Evolutionary conservation across 1,140 invertebrate genomes (phyloP), one percentile per base, ranked within the genome.

Genomic region (Ladona fulva): DNA sequence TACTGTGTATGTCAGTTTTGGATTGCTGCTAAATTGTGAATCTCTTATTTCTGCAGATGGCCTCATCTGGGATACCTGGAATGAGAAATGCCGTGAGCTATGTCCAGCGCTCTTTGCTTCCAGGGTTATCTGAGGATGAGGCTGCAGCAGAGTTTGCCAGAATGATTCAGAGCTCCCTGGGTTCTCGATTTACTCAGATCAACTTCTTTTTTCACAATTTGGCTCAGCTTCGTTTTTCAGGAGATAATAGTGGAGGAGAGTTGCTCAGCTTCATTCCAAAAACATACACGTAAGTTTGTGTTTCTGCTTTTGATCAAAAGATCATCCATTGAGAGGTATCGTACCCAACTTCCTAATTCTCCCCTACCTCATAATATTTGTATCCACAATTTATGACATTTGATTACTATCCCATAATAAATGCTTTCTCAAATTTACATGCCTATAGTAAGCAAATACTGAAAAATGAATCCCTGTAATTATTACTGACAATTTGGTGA

Each of bases 131-230:
- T 19, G 97, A 99, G 86, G 92, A 94, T 0, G 97, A 99, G 86
- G 97, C 97, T 5, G 95, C 95, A 0, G 95, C 95, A 24, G 91
- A 93, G 44, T 98, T 98, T 86, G 95, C 96, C 0, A 87, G 93
- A 42, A 93, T 97, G 89, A 97, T 98, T 83, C 92, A 96, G 83
- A 94, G 92, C 80, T 95, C 94, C 22, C 85, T 95, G 10, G 90
- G 87, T 82, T 89, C 87, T 8, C 92, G 94, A 88, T 98, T 97
- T 80, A 97, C 96, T 0, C 96, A 97, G 79, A 94, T 99, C 80
- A 99, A 99, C 86, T 99, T 99, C 85, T 99, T 99, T 85, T 86
- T 99, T 25, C 97, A 99, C 85, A 99, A 98, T 85, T 85, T 99
- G 80, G 97, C 96, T 1, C 98, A 99, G 84, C 86, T 98, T 78